phyloP scores from a whole-genome alignment of 2,888 invertebrate genomes.

The Pseudoips prasinana region DNA sequence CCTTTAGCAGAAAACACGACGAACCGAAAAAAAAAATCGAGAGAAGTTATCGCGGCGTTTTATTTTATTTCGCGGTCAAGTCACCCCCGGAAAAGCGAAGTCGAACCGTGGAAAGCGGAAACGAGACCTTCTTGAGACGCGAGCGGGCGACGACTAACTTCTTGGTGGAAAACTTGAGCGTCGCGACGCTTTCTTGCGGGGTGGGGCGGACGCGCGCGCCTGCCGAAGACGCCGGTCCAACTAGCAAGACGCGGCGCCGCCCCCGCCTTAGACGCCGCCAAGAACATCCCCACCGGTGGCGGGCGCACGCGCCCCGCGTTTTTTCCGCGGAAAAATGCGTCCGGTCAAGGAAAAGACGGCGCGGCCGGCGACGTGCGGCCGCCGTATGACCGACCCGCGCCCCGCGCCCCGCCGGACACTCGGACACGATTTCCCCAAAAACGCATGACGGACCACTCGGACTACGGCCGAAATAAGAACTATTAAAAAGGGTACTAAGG shows the following conservation, averaged over 20 bases:
- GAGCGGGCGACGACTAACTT: constrained; percentile 82
- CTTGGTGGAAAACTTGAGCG: constrained; percentile 82
- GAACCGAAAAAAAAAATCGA: constrained; percentile 22
- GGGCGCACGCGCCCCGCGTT: constrained; percentile 79
- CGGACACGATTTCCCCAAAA: constrained; percentile 47
- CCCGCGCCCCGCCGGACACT: constrained; percentile 40
- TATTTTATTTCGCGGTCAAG: constrained; percentile 32
- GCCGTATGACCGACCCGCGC: constrained; percentile 39
- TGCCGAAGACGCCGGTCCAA: constrained; percentile 79
- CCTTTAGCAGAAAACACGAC: constrained; percentile 26
- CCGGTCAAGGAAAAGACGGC: constrained; percentile 78
- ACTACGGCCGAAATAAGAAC: constrained; percentile 73
- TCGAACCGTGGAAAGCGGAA: constrained; percentile 63
- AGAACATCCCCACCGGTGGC: constrained; percentile 78
- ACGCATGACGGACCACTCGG: constrained; percentile 65
- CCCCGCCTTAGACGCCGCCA: constrained; percentile 79
- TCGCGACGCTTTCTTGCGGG: constrained; percentile 80
- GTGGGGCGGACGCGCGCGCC: constrained; percentile 80
- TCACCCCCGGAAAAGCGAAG: constrained; percentile 54
- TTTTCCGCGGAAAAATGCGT: constrained; percentile 82
- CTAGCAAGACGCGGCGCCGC: constrained; percentile 81
- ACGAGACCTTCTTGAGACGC: constrained; percentile 80
- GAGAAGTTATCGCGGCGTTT: constrained; percentile 32
- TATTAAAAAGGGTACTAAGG: constrained; percentile 76
- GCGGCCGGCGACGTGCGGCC: constrained; percentile 53